Evolutionary conservation across 2,888 invertebrate genomes (phyloP), one percentile per base, ranked within the genome.

Genomic region (Ctenicera cuprea): DNA sequence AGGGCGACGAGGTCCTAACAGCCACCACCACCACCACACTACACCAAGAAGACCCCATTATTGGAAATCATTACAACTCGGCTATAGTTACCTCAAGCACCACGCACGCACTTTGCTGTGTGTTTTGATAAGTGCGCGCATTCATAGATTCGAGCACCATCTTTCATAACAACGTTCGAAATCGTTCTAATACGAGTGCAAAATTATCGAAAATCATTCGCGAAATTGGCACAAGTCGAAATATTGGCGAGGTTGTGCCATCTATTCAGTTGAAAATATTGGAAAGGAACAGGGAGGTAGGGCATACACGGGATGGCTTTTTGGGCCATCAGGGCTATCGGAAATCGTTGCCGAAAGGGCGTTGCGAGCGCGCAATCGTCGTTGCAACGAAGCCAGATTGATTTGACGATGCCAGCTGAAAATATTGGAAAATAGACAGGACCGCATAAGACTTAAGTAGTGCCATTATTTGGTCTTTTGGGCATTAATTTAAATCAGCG

Each of bases 251-350:
- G 73, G 41, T 71, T 71, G 73, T 77, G 76, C 76, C 78, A 71
- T 77, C 77, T 76, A 77, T 77, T 80, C 78, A 71, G 81, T 80
- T 80, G 80, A 82, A 82, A 81, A 78, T 84, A 84, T 83, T 78
- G 84, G 83, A 84, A 83, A 84, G 79, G 79, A 81, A 78, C 81
- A 83, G 84, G 83, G 77, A 64, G 57, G 71, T 80, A 84, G n/a
- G n/a, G 78, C 72, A 80, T 54, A 45, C 14, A 74, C 65, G 69
- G 80, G 81, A 48, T 74, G 76, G 66, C 70, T 73, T 77, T 80
- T 79, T 78, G 77, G 78, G 75, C 71, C 77, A 77, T 72, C 71
- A 67, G 64, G 70, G 59, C 38, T 82, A 83, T 83, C 80, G 82
- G 82, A 83, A 83, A 83, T 83, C 82, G 82, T 83, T 82, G 81